Conservation (phyloP, 2,797 vertebrate genomes). For the Nyctalus aviator region DNA sequence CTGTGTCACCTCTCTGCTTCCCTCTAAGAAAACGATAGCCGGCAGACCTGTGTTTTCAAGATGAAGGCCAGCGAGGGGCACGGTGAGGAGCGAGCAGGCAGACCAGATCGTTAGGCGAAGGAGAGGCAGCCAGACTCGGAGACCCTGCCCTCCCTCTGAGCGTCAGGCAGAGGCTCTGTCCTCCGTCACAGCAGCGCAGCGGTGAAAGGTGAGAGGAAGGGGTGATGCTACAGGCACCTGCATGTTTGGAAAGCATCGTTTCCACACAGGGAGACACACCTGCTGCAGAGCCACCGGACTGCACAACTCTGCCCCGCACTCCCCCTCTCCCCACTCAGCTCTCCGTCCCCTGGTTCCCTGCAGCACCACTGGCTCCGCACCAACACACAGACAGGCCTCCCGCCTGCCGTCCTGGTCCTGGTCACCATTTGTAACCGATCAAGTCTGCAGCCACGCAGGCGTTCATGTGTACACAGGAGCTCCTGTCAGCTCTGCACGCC, state of each 20-base stretch:
- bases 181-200: background rate
- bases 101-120: slow-evolving; percentile 15
- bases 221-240: background rate
- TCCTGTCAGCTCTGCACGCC: too few species aligned
- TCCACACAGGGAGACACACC: background rate
- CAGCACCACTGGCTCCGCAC: background rate
- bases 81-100: slow-evolving; percentile 35
- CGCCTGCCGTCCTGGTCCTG: background rate
- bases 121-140: background rate
- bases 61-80: slow-evolving; percentile 14
- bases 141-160: background rate
- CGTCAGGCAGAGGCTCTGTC: background rate
- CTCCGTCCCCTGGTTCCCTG: background rate
- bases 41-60: slow-evolving; percentile 40
- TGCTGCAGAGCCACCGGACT: background rate
- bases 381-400: background rate
- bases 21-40: slow-evolving; percentile 53
- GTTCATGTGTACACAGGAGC: too few species aligned
- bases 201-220: too few species aligned
- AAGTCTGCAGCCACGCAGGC: too few species aligned
- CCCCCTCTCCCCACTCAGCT: slow-evolving; percentile 8
- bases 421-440: too few species aligned
- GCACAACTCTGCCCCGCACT: slow-evolving; percentile 3
- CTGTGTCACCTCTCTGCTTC: slow-evolving; percentile 26
- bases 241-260: background rate